phyloP scores from a whole-genome alignment of 1,140 invertebrate genomes.

The Carposina sasakii region DNA sequence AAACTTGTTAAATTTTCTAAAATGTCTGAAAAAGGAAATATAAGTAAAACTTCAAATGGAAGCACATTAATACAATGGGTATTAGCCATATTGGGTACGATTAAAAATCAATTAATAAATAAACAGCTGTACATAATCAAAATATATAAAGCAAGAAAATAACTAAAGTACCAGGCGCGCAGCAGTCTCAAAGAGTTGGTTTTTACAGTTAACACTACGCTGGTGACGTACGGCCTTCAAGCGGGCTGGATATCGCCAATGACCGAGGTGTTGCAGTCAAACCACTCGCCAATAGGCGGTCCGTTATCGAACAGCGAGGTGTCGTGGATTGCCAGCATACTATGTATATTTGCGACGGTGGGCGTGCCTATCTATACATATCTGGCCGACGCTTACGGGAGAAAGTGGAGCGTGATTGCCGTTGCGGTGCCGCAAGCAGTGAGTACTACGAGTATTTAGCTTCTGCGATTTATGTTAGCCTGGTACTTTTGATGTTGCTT shows the following conservation, averaged over 20 bases:
- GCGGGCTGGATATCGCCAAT: conserved; percentile 71
- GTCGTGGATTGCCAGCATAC: conserved; percentile 55
- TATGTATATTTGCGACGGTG: conserved; percentile 38
- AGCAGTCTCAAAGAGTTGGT: too few species aligned
- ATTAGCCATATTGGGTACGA: too few species aligned
- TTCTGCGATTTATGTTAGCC: too few species aligned
- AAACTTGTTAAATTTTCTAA: too few species aligned
- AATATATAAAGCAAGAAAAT: too few species aligned
- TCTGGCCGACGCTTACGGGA: conserved; percentile 51
- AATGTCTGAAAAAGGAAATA: too few species aligned
- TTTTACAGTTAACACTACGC: conserved; percentile 62
- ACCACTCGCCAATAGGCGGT: conserved; percentile 42
- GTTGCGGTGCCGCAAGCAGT: conserved; percentile 35
- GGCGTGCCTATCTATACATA: conserved; percentile 32
- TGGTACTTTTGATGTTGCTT: too few species aligned
- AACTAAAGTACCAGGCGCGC: too few species aligned
- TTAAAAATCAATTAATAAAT: too few species aligned
- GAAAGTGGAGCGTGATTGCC: conserved; percentile 46
- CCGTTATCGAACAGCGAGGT: conserved; percentile 55
- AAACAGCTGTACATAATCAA: too few species aligned
- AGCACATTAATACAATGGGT: too few species aligned
- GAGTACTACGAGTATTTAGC: conserved; percentile 8
- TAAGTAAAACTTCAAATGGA: too few species aligned
- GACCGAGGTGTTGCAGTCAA: conserved; percentile 46
- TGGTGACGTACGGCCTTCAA: conserved; percentile 60